Conservation (phyloP, 2,888 invertebrate species). For the Hylaea fasciaria region DNA sequence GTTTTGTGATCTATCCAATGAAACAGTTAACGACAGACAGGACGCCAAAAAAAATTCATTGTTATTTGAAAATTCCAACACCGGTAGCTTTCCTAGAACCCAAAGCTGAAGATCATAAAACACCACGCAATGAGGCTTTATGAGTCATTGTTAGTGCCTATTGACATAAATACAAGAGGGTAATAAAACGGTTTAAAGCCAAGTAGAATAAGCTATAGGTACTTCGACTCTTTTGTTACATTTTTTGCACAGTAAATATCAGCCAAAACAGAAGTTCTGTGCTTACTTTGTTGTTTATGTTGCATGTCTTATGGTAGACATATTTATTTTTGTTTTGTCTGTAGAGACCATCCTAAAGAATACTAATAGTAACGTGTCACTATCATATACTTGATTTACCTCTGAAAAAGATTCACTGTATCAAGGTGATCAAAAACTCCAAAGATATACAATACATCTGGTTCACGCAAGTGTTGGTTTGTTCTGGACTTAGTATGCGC, state of each 20-base stretch:
- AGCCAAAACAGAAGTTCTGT: conserved; percentile 38
- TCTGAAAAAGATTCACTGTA: too few species aligned
- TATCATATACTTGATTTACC: too few species aligned
- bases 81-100: conserved; percentile 54
- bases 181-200: conserved; percentile 58
- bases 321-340: conserved; percentile 10
- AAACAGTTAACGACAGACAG: conserved; percentile 36
- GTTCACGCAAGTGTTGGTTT: too few species aligned
- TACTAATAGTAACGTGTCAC: too few species aligned
- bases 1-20: conserved; percentile 11
- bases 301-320: conserved; percentile 15
- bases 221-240: conserved; percentile 50
- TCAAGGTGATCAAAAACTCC: too few species aligned
- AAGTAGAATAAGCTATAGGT: conserved; percentile 56
- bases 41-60: conserved; percentile 23
- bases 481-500: too few species aligned
- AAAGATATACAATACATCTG: too few species aligned
- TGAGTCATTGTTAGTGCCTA: conserved; percentile 66
- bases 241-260: conserved; percentile 55
- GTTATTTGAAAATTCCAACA: conserved; percentile 39
- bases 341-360: background rate
- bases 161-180: conserved; percentile 63
- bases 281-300: conserved; percentile 22
- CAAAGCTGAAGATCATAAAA: conserved; percentile 54
- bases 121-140: conserved; percentile 56